phyloP scores from a whole-genome alignment of 1,140 invertebrate genomes.

The Panulirus ornatus region DNA sequence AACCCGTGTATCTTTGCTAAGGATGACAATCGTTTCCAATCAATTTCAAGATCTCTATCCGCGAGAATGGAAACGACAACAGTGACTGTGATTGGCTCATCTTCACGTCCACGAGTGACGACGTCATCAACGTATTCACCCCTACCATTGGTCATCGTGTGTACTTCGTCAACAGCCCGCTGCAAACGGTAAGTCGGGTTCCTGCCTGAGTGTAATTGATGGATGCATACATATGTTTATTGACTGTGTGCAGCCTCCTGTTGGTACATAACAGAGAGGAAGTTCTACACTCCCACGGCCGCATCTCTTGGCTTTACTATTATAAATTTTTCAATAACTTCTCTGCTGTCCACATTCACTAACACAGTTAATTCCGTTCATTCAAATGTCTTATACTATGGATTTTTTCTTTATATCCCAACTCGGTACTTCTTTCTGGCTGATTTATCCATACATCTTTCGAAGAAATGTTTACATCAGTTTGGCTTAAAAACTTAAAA shows the following conservation, averaged over 20 bases:
- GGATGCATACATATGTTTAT: neutral
- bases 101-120: neutral
- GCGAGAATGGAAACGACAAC: neutral
- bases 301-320: neutral
- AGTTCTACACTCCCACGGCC: neutral
- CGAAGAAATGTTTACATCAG: too few species aligned
- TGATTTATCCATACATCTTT: too few species aligned
- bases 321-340: neutral
- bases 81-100: conserved; percentile 43
- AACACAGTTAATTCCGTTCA: neutral
- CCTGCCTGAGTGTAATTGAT: neutral
- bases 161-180: conserved; percentile 10
- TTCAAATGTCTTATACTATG: too few species aligned
- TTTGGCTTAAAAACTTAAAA: too few species aligned
- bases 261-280: neutral
- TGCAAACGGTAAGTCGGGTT: neutral
- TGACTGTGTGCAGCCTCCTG: neutral
- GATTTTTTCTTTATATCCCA: too few species aligned
- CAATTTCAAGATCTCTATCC: neutral
- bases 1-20: neutral
- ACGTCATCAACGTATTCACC: neutral
- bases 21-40: neutral
- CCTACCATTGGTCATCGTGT: conserved; percentile 28
- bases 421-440: too few species aligned
- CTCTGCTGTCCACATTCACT: neutral